Percentiles rank a stretch among this genome's conserved stretches.
These are phyloP conservation scores for Rhyacophila evoluta DNA, from an alignment of 2,888 invertebrate species.

Conservation along the genomic window DNA sequence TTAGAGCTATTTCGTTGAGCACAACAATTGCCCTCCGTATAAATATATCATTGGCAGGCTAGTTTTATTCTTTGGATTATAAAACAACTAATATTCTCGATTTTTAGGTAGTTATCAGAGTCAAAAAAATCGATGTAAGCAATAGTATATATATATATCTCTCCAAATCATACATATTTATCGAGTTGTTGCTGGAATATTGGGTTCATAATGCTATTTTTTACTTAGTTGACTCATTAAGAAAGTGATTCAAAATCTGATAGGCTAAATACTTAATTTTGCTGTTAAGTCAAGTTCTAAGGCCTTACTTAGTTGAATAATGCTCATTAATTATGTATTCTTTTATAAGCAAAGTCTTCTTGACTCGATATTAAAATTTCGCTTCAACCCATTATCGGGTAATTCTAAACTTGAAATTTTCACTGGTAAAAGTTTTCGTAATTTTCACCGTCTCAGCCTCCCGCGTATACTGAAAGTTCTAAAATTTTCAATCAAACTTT, in stretches of 20 bases:
- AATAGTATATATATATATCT: too few relatives aligned
- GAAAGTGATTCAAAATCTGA: background rate
- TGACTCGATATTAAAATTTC: background rate
- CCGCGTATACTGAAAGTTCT: background rate
- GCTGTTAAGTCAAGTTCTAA: background rate
- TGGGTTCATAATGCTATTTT: too few relatives aligned
- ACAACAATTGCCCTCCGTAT: too few relatives aligned
- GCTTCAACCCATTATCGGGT: constrained; percentile 12
- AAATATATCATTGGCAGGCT: too few relatives aligned
- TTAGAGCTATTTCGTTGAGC: too few relatives aligned
- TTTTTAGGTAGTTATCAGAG: too few relatives aligned
- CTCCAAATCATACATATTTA: too few relatives aligned
- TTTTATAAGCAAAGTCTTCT: constrained; percentile 9
- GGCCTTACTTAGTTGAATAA: background rate
- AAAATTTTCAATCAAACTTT: constrained; percentile 1
- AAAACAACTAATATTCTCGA: too few relatives aligned
- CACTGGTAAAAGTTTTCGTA: background rate
- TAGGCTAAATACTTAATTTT: background rate
- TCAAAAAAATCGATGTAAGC: too few relatives aligned
- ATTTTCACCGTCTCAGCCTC: background rate
- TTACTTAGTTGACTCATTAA: background rate
- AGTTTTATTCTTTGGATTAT: too few relatives aligned
- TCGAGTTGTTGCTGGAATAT: too few relatives aligned
- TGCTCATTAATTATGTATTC: constrained; percentile 1
- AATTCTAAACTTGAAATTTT: background rate